Evolutionary conservation across 2,797 vertebrate genomes (phyloP).

Genomic region (Uromys caudimaculatus): DNA sequence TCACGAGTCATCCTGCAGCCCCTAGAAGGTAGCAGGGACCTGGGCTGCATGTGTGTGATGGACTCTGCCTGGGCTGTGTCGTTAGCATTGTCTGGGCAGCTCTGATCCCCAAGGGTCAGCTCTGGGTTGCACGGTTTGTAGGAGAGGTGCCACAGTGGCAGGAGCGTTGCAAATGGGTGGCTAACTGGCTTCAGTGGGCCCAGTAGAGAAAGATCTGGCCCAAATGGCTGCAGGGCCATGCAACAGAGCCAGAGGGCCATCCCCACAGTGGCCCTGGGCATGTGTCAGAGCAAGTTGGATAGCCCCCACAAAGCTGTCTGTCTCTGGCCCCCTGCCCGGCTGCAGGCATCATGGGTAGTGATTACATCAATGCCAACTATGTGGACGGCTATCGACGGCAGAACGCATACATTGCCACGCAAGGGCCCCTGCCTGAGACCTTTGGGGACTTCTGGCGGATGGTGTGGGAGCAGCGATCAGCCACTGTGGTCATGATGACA

Average conservation of each 20-base stretch:
- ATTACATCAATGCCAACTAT: constrained; percentile 99
- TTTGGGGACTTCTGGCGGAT: constrained; percentile 99
- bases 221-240: accelerated
- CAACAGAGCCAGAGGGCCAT: accelerated
- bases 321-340: neutral
- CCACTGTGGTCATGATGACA: constrained; percentile 99
- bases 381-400: constrained; percentile 98
- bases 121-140: neutral
- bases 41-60: neutral
- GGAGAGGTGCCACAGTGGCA: accelerated
- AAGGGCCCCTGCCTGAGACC: constrained; percentile 96
- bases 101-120: no score
- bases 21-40: constrained; percentile 91
- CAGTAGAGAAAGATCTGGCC: accelerated
- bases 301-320: neutral
- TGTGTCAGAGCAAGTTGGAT: neutral
- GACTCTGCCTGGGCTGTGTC: neutral
- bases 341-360: constrained; percentile 95
- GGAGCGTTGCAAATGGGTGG: no score
- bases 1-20: constrained; percentile 97
- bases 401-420: constrained; percentile 98
- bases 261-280: accelerated
- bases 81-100: accelerated
- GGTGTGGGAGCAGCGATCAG: constrained; percentile 98
- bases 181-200: neutral